Percentiles rank a stretch among this genome's conserved stretches.
phyloP scores from a whole-genome alignment of 2,888 invertebrate species.

The Morpho deidamia region DNA sequence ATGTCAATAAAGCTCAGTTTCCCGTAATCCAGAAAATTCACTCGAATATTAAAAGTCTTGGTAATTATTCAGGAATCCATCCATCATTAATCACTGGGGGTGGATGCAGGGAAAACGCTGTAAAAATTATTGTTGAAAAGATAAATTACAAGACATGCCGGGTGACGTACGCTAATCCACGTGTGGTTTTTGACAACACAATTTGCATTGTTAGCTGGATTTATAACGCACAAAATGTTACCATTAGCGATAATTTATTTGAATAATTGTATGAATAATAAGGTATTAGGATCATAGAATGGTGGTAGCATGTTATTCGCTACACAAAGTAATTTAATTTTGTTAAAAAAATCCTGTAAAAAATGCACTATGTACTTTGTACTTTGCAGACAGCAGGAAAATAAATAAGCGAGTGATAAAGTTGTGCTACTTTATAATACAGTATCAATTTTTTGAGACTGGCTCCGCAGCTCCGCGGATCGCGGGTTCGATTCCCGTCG shows the following conservation, averaged over 20 bases:
- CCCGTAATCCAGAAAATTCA: slow-evolving; percentile 47
- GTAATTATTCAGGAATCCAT: slow-evolving; percentile 79
- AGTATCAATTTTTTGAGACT: no score
- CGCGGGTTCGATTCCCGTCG: no score
- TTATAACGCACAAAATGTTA: slow-evolving; percentile 36
- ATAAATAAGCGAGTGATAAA: background rate
- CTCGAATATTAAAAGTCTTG: slow-evolving; percentile 79
- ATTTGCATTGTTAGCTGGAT: slow-evolving; percentile 48
- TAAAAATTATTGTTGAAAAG: slow-evolving; percentile 77
- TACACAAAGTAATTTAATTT: no score
- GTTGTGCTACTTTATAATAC: no score
- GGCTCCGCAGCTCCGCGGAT: no score
- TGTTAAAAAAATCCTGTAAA: no score
- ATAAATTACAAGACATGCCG: slow-evolving; percentile 71
- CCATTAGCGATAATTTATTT: slow-evolving; percentile 20
- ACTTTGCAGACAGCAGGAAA: no score
- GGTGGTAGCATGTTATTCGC: no score
- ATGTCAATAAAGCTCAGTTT: slow-evolving; percentile 36
- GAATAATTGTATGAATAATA: slow-evolving; percentile 12
- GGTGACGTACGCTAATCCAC: slow-evolving; percentile 59
- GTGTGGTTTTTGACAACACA: slow-evolving; percentile 40
- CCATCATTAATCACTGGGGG: slow-evolving; percentile 76
- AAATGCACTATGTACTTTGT: no score
- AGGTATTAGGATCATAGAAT: no score
- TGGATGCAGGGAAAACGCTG: slow-evolving; percentile 62